These are phyloP conservation scores for Danio tinwini DNA, from an alignment of 2,797 vertebrate species.

Conservation along the genomic window DNA sequence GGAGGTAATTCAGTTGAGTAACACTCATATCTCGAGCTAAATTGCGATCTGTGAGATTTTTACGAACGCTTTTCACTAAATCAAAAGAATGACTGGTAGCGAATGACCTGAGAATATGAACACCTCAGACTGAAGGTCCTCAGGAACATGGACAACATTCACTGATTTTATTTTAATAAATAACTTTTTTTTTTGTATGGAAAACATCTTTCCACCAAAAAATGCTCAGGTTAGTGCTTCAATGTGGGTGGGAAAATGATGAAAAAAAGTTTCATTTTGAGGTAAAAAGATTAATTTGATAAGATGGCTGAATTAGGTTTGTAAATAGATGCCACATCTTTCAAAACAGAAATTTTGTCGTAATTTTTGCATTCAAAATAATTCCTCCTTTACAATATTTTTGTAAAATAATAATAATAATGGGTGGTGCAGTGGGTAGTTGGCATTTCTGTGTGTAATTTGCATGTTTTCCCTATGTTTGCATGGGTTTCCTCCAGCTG, in stretches of 20 bases:
- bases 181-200: neutral
- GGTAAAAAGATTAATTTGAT: neutral
- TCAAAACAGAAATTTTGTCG: neutral
- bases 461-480: no score
- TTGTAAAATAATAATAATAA: no score
- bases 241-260: neutral
- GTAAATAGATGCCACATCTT: neutral
- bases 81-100: neutral
- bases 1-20: conserved; percentile 22
- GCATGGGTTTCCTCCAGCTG: no score
- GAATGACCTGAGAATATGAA: neutral
- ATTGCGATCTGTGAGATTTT: neutral
- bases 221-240: neutral
- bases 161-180: neutral
- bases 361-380: neutral
- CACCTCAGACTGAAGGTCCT: neutral
- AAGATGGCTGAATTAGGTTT: neutral
- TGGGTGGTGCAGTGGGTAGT: no score
- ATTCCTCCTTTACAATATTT: no score
- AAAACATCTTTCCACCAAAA: neutral
- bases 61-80: neutral
- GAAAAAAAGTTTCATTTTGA: neutral
- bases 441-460: no score
- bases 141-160: neutral
- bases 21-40: neutral